Conservation (phyloP, 2,113 vertebrate genomes). For the Hippocampus zosterae region DNA sequence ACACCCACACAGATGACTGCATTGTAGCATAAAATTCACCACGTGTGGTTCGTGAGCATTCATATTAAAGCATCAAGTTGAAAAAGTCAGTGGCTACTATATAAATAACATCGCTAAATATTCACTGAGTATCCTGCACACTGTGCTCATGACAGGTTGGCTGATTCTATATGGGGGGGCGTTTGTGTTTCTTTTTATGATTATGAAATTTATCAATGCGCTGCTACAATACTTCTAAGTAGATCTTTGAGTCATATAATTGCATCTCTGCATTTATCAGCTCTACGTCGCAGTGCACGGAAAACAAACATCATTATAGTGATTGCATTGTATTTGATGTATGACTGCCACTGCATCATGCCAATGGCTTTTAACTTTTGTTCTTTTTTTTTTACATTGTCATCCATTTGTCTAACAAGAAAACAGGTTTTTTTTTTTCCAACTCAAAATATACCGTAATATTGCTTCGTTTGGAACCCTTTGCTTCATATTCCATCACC, state of each 20-base stretch:
- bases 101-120: neutral
- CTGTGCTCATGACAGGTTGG: neutral
- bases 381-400: slow-evolving; percentile 8
- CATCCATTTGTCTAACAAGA: slow-evolving; percentile 19
- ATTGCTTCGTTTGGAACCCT: slow-evolving; percentile 17
- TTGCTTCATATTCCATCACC: slow-evolving; percentile 34
- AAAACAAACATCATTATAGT: slow-evolving; percentile 1
- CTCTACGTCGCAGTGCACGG: neutral
- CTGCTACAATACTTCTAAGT: neutral
- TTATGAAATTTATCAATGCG: neutral
- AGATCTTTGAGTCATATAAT: neutral
- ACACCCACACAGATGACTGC: neutral
- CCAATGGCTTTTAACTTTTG: neutral
- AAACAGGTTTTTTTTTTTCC: neutral
- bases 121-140: neutral
- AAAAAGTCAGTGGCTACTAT: neutral
- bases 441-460: slow-evolving; percentile 45
- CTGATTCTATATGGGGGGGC: neutral
- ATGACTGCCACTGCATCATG: neutral
- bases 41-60: neutral
- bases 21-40: neutral
- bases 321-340: slow-evolving; percentile 12
- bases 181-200: neutral
- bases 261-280: neutral
- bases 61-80: neutral